Evolutionary conservation across 37 sponge, comb jelly and placozoan species (phyloP), one percentile per base, ranked within the genome.

Genomic region (Ephydatia muelleri): DNA sequence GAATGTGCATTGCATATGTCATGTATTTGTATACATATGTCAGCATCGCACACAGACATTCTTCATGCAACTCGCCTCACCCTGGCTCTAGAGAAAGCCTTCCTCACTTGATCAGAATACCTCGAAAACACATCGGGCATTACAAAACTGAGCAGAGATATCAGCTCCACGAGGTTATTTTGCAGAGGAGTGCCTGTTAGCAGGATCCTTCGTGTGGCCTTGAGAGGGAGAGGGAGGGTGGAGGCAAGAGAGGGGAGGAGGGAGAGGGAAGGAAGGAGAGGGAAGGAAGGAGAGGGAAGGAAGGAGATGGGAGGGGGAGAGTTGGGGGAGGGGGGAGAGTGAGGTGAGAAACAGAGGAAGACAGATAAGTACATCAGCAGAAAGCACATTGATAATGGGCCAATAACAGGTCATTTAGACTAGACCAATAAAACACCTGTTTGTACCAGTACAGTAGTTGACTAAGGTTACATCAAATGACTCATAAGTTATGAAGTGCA

Each of bases 161-260:
- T 81, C 66, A 88, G 84, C 80, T 89, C 90, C 69, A 84, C 74
- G 28, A 89, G 77, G 86, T 89, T 80, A 28, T 89, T 89, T 76
- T 89, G 90, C 23, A 89, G 77, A n/a, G 90, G 90, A 26, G 90
- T 89, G 19, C 90, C 90, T 23, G 90, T 89, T 26, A 89, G 85
- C 68, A 89, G 66, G 0, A 89, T 40, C n/a, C 81, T 36, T 21
- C 90, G 64, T 68, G 70, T 79, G n/a, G 90, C 80, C 86, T 89
- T 64, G 0, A 12, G 38, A 39, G 8, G 70, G 69, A 68, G 69
- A 9, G 69, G 8, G 69, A 28, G 76, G 9, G 30, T 22, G 31
- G 27, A 28, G 66, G 66, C 19, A 21, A 21, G 66, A 21, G 66
- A 21, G 66, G 69, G 14, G 23, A 32, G 35, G 31, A 28, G 49